Base-by-base conservation (phyloP, 2,888 invertebrate genomes). In the Watsonalla cultraria region DNA sequence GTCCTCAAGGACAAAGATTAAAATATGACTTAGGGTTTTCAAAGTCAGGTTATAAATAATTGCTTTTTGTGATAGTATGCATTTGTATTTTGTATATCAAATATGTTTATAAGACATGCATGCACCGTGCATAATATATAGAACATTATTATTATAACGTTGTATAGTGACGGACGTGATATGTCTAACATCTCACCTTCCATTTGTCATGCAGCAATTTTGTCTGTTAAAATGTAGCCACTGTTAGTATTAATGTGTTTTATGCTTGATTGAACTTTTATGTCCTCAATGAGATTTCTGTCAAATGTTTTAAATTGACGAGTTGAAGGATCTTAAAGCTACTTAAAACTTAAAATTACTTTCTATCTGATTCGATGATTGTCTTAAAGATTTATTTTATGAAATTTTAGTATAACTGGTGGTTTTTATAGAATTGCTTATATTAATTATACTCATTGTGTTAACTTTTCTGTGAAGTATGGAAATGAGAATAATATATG, bases 151-250 rank as follows among this genome's bases (percentile, higher is more conserved):
- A 51, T 63, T 55, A 58, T 51, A 37, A 33, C 35, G 46, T 60
- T 52, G 55, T 53, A 54, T 52, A 51, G 51, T 51, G 53, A 64
- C 57, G 52, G 53, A 54, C 53, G 59, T 64, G 54, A 61, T 58
- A 59, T 53, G 54, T 60, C 61, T 54, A 65, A 63, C 61, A 57
- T 78, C 84, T 86, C 84, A 85, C 86, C 86, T 85, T 78, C 62
- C 64, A 65, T 65, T 72, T 72, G 71, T 83, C 78, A 85, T 80
- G 78, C 72, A 66, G 76, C 80, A 83, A 80, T 77, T 71, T 78
- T 80, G 70, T 76, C 86, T 86, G 85, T 81, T 72, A 83, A 84
- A 76, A 83, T 82, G 80, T 82, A 74, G 37, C 49, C 72, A 73
- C 65, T 66, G 69, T 80, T 74, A 78, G 72, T 80, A 42, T 42